A percentile compares a stretch with the other conserved stretches of the same genome.
phyloP scores from a whole-genome alignment of 2,113 vertebrate species.

The Irena cyanogastra region DNA sequence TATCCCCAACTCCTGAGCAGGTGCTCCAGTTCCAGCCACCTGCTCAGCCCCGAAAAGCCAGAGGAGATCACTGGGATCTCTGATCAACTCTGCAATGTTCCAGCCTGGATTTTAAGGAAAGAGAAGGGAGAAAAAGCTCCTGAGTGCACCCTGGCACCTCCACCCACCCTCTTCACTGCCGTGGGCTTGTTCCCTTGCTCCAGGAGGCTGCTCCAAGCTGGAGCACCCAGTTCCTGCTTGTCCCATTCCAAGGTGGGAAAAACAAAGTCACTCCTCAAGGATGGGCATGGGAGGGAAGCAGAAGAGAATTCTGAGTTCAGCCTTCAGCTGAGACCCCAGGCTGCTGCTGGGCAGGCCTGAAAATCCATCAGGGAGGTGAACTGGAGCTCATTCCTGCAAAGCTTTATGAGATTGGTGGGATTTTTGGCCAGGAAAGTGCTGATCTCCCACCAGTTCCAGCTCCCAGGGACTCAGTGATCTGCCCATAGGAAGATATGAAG shows the following conservation, averaged over 20 bases:
- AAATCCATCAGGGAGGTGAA: not conserved
- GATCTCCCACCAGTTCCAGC: fast-evolving
- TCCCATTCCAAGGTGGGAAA: not conserved
- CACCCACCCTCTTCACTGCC: not conserved
- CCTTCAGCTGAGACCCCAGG: not conserved
- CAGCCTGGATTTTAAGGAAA: not conserved
- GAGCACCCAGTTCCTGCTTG: not conserved
- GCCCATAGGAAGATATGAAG: not conserved
- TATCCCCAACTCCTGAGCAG: not conserved
- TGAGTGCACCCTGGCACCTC: fast-evolving
- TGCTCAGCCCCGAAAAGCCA: fast-evolving
- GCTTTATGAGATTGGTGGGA: not conserved
- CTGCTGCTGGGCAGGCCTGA: not conserved
- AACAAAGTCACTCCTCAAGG: not conserved
- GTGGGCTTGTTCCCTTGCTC: not conserved
- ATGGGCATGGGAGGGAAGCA: not conserved
- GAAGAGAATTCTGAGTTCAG: not conserved
- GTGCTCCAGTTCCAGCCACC: not conserved
- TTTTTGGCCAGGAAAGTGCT: not conserved
- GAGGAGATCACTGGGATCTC: not conserved
- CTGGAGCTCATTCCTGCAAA: not conserved
- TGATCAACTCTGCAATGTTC: not conserved
- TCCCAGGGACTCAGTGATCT: not conserved
- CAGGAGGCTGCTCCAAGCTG: not conserved
- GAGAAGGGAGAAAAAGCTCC: not conserved